Evolutionary conservation across 1,140 invertebrate genomes (phyloP).

Genomic region (Scaptomyza pallida): DNA sequence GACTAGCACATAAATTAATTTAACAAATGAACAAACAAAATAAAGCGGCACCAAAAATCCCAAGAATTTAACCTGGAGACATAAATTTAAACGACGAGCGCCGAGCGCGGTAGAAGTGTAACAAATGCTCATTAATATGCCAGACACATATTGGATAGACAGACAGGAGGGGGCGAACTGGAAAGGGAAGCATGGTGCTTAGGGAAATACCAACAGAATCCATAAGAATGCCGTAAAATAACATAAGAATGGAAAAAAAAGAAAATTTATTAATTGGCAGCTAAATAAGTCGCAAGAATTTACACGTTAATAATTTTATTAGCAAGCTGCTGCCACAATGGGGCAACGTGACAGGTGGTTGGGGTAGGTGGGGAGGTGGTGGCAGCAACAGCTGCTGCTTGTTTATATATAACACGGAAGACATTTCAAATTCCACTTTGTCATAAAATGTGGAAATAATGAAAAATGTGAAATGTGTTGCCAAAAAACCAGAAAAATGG

Average conservation of each 20-base stretch:
- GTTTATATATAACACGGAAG: constrained; percentile 5
- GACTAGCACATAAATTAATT: constrained; percentile 73
- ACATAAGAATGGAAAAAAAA: constrained; percentile 29
- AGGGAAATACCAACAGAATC: constrained; percentile 6
- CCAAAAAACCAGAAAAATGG: constrained; percentile 56
- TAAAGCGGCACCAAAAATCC: constrained; percentile 50
- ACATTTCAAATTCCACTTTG: constrained; percentile 62
- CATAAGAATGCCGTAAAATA: constrained; percentile 27
- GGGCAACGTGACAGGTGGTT: background rate
- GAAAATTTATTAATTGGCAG: constrained; percentile 82
- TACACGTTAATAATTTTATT: constrained; percentile 81
- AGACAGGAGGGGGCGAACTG: no score
- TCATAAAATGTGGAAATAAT: constrained; percentile 63
- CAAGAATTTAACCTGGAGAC: constrained; percentile 74
- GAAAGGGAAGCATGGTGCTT: background rate
- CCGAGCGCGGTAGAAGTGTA: no score
- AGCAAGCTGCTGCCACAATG: constrained; percentile 37
- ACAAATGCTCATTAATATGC: constrained; percentile 82
- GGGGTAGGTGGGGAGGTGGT: background rate
- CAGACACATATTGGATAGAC: constrained; percentile 55
- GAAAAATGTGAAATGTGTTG: constrained; percentile 59
- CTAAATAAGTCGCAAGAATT: constrained; percentile 74
- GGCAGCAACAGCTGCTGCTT: constrained; percentile 31
- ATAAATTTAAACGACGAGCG: constrained; percentile 60
- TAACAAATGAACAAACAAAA: constrained; percentile 68